Evolutionary conservation across 2,888 invertebrate species (phyloP).

Genomic region (Plagodis pulveraria): DNA sequence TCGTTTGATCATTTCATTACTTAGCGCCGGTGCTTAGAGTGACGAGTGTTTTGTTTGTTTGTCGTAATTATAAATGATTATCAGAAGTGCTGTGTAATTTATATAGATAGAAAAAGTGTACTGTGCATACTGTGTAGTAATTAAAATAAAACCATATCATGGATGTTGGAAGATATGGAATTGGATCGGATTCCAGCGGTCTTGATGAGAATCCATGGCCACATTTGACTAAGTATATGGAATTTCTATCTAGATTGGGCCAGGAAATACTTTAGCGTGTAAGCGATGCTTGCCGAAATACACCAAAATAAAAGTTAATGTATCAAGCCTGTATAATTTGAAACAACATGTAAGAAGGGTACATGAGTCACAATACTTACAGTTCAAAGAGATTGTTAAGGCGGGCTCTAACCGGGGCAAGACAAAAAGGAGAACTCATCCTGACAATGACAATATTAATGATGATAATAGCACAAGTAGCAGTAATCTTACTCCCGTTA

Average conservation of each 20-base stretch:
- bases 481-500: too few species aligned
- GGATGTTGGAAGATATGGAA: not conserved
- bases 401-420: slow-evolving; percentile 31
- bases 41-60: slow-evolving; percentile 15
- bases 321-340: slow-evolving; percentile 39
- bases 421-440: slow-evolving; percentile 32
- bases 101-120: slow-evolving; percentile 4
- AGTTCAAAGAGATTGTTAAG: slow-evolving; percentile 24
- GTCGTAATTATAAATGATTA: slow-evolving; percentile 20
- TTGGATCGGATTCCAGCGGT: too few species aligned
- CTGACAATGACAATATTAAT: too few species aligned
- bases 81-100: slow-evolving; percentile 14
- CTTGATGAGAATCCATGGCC: too few species aligned
- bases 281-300: not conserved
- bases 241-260: too few species aligned
- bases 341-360: slow-evolving; percentile 38
- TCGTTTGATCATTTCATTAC: slow-evolving; percentile 8
- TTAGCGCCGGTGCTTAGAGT: slow-evolving; percentile 21
- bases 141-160: slow-evolving; percentile 6
- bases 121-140: slow-evolving; percentile 1
- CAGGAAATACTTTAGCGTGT: too few species aligned
- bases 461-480: not conserved
- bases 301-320: slow-evolving; percentile 17
- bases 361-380: slow-evolving; percentile 32
- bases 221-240: too few species aligned